phyloP scores from a whole-genome alignment of 2,113 vertebrate genomes.

The Oreochromis niloticus region DNA sequence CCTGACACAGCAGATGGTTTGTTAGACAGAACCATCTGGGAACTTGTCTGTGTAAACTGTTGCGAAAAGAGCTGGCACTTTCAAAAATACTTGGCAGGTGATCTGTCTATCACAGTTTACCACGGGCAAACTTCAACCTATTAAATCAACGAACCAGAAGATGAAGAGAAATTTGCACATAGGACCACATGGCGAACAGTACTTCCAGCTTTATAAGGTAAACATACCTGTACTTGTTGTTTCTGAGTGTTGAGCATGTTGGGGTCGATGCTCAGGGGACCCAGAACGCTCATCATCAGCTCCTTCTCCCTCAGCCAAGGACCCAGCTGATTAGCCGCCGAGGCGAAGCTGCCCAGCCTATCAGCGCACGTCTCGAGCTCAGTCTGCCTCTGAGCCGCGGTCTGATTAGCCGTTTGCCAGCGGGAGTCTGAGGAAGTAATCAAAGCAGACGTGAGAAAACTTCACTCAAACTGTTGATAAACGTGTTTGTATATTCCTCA shows the following conservation, averaged over 20 bases:
- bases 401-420: conserved; percentile 86
- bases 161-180: accelerated
- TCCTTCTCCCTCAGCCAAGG: conserved; percentile 97
- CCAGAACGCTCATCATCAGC: conserved; percentile 98
- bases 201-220: not conserved
- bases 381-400: conserved; percentile 80
- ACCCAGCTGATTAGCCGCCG: conserved; percentile 84
- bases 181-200: accelerated
- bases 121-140: not conserved
- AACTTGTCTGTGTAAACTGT: accelerated
- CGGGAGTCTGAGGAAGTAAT: conserved; percentile 74
- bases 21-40: not conserved
- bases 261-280: conserved; percentile 94
- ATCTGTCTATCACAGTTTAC: not conserved
- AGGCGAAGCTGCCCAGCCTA: conserved; percentile 84
- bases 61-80: not conserved
- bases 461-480: not conserved
- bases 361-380: conserved; percentile 89
- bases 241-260: conserved; percentile 97
- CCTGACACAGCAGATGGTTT: not conserved
- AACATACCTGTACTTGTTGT: conserved; percentile 90
- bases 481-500: not conserved
- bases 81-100: not conserved
- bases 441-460: not conserved
- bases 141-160: not conserved